Evolutionary conservation across 2,113 vertebrate species (phyloP), one percentile per base, ranked within the genome.

Genomic region (Aplodontia rufa): DNA sequence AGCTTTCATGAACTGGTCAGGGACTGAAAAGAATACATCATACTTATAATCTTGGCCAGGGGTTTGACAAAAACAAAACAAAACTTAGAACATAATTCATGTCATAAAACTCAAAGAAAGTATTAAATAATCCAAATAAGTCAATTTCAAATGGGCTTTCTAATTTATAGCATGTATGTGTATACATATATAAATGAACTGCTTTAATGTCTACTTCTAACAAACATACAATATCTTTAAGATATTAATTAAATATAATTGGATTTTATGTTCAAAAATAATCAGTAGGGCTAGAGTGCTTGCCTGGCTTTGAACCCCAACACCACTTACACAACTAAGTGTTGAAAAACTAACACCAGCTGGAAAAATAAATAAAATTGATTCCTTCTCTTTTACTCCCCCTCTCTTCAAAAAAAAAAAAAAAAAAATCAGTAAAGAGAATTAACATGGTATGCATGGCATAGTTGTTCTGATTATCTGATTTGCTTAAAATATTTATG

Each of bases 371-470:
- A n/a, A n/a, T n/a, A n/a, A n/a, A n/a, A n/a, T n/a, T n/a, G n/a
- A n/a, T n/a, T n/a, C n/a, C n/a, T n/a, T n/a, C n/a, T n/a, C n/a
- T n/a, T n/a, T n/a, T n/a, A n/a, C n/a, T n/a, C n/a, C n/a, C n/a
- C n/a, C n/a, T n/a, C n/a, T n/a, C n/a, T n/a, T n/a, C n/a, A n/a
- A n/a, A n/a, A n/a, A n/a, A n/a, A n/a, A n/a, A n/a, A n/a, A n/a
- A 83, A 76, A 96, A 93, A 85, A 5, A 88, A 83, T 75, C 64
- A 83, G 35, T 66, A 74, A 93, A 72, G 16, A 93, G 42, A 74
- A 83, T 0, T 53, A 47, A 76, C 30, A 76, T 28, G 32, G 62
- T 71, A 93, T 14, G 20, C 30, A 76, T 28, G 32, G 62, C 66
- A 93, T 14, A 16, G 45, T 40, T 81, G 9, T 90, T 88, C 30